A percentile compares a stretch with the other conserved stretches of the same genome.
Conservation (phyloP, 1,140 invertebrate species). For the Papilio machaon region DNA sequence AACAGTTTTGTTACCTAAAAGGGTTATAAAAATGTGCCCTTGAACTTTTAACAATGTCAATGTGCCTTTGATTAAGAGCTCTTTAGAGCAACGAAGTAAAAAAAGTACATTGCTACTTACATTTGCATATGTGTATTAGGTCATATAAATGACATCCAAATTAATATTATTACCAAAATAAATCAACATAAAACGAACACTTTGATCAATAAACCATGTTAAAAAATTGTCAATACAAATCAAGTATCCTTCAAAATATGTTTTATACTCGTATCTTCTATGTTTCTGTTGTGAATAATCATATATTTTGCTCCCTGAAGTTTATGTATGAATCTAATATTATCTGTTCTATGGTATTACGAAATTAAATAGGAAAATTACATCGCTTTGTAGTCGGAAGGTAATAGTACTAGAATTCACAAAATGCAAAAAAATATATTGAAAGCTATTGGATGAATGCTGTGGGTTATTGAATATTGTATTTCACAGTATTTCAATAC, state of each 20-base stretch:
- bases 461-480: conserved; percentile 5
- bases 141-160: conserved; percentile 5
- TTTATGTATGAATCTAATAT: neutral
- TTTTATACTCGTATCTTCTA: too few species aligned
- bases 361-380: neutral
- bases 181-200: neutral
- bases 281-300: too few species aligned
- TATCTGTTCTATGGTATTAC: neutral
- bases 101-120: neutral
- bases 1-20: neutral
- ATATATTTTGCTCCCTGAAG: too few species aligned
- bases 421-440: neutral
- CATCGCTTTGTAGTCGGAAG: too few species aligned
- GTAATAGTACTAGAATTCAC: neutral
- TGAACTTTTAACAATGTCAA: conserved; percentile 17
- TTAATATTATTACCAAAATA: conserved; percentile 1
- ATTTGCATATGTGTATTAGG: neutral
- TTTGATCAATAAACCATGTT: too few species aligned
- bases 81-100: neutral
- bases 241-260: too few species aligned
- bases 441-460: conserved; percentile 2
- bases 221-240: neutral
- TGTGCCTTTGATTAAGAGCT: conserved; percentile 16
- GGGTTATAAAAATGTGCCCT: neutral
- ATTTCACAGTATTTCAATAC: conserved; percentile 2